These are phyloP conservation scores for Pammene aurita DNA, from an alignment of 2,888 invertebrate species.

Conservation along the genomic window DNA sequence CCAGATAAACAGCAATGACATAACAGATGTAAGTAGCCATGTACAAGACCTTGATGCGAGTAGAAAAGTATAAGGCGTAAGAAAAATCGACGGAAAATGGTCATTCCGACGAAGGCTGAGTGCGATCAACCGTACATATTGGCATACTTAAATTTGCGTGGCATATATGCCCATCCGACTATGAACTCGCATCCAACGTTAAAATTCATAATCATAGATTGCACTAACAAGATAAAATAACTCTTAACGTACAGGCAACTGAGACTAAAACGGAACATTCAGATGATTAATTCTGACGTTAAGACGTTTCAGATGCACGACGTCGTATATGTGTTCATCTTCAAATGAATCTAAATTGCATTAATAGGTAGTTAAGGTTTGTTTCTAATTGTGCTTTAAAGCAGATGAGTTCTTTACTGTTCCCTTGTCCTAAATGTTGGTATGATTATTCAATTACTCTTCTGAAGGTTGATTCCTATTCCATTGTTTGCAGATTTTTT, in stretches of 20 bases:
- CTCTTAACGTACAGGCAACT: conserved; percentile 9
- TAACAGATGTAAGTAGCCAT: conserved; percentile 50
- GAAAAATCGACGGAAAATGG: conserved; percentile 80
- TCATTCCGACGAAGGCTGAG: conserved; percentile 73
- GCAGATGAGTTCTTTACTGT: conserved; percentile 45
- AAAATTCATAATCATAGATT: conserved; percentile 39
- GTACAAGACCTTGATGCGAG: conserved; percentile 69
- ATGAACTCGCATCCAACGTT: conserved; percentile 52
- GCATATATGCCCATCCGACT: conserved; percentile 75
- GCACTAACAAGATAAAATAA: conserved; percentile 21
- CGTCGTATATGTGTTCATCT: conserved; percentile 33
- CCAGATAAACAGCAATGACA: conserved; percentile 12
- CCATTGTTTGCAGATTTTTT: conserved; percentile 49
- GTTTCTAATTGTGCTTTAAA: conserved; percentile 40
- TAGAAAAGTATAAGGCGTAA: conserved; percentile 67
- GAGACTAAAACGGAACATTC: conserved; percentile 9
- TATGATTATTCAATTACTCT: conserved; percentile 55
- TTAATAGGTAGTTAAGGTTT: conserved; percentile 40
- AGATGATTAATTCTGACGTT: background rate
- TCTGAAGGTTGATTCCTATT: conserved; percentile 47
- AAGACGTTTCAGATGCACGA: conserved; percentile 18
- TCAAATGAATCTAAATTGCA: conserved; percentile 41
- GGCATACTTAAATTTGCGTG: conserved; percentile 80
- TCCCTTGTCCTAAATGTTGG: conserved; percentile 55
- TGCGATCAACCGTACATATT: conserved; percentile 79